Evolutionary conservation across 2,113 vertebrate genomes (phyloP).

Genomic region (Trogon melanurus): DNA sequence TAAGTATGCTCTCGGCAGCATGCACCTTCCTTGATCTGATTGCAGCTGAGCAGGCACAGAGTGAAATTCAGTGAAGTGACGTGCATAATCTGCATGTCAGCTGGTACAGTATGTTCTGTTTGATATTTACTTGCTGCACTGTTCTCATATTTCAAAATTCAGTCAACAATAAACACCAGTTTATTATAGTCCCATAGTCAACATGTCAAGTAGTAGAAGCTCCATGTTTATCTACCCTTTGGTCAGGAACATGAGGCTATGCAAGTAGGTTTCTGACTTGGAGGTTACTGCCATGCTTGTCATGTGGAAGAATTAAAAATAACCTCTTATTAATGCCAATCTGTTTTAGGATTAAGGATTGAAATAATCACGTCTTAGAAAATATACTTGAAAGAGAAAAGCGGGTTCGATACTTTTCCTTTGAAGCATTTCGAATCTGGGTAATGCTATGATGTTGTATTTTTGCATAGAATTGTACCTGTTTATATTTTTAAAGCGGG

Average conservation of each 20-base stretch:
- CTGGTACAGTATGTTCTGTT: slow-evolving; percentile 18
- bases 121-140: slow-evolving; percentile 17
- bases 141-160: slow-evolving; percentile 26
- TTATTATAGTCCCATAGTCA: not conserved
- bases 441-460: not conserved
- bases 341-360: not conserved
- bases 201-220: not conserved
- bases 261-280: not conserved
- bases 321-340: not conserved
- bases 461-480: not conserved
- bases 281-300: not conserved
- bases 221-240: not conserved
- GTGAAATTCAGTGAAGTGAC: slow-evolving; percentile 14
- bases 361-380: not conserved
- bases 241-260: not conserved
- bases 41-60: slow-evolving; percentile 28
- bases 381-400: not conserved
- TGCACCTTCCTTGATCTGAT: not conserved
- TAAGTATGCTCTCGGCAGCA: not conserved
- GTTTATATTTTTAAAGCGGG: not conserved
- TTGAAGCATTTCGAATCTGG: not conserved
- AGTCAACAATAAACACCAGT: not conserved
- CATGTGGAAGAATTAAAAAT: slow-evolving; percentile 3
- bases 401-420: not conserved
- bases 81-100: slow-evolving; percentile 8